Conservation (phyloP, 2,113 vertebrate genomes). For the Bufo gargarizans region DNA sequence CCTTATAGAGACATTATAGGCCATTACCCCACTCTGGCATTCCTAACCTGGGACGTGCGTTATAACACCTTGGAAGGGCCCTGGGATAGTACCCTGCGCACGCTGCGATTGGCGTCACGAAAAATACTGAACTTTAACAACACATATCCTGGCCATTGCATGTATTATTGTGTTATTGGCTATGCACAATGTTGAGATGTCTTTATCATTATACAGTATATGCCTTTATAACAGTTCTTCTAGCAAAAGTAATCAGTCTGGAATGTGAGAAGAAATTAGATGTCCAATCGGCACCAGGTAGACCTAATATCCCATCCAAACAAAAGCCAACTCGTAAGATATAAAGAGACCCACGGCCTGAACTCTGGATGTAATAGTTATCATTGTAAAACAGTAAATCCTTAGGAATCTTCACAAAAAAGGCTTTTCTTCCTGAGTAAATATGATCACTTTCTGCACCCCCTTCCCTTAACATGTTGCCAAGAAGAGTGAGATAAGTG, state of each 20-base stretch:
- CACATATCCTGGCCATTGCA: too few relatives aligned
- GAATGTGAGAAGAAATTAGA: slow-evolving; percentile 16
- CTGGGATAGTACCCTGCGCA: too few relatives aligned
- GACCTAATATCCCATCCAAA: slow-evolving; percentile 9
- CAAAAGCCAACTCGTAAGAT: background rate
- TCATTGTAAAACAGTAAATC: slow-evolving; percentile 9
- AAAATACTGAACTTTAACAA: too few relatives aligned
- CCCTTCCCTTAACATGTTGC: background rate
- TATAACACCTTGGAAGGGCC: too few relatives aligned
- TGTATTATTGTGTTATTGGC: too few relatives aligned
- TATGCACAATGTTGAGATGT: background rate
- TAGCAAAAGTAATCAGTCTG: background rate
- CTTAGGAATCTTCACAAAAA: slow-evolving; percentile 22
- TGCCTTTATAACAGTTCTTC: background rate
- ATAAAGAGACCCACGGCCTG: background rate
- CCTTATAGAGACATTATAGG: too few relatives aligned
- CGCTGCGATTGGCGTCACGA: too few relatives aligned
- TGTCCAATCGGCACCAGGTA: background rate
- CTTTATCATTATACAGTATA: background rate
- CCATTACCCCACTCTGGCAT: too few relatives aligned
- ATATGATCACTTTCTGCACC: background rate
- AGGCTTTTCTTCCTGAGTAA: background rate
- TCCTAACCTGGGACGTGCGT: too few relatives aligned
- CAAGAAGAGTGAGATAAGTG: background rate
- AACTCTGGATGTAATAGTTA: background rate